Evolutionary conservation across 2,113 vertebrate genomes (phyloP).

Genomic region (Ovis canadensis): DNA sequence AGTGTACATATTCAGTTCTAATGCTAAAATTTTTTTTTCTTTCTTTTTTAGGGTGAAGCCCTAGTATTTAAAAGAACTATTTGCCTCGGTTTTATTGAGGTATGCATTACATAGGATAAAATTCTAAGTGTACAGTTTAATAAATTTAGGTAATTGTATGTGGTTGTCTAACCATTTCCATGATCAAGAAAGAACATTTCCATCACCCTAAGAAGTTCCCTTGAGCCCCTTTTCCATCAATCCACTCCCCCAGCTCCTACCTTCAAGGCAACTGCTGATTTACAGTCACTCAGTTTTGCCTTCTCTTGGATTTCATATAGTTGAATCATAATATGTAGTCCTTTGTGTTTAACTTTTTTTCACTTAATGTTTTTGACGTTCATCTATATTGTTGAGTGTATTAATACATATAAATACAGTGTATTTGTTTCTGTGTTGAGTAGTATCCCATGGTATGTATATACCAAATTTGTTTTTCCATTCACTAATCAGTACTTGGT

Average conservation of each 20-base stretch:
- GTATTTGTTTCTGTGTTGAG: not conserved
- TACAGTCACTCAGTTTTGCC: not conserved
- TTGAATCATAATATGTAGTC: not conserved
- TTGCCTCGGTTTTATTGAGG: not conserved
- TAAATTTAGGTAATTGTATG: not conserved
- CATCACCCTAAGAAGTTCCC: not conserved
- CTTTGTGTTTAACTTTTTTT: not conserved
- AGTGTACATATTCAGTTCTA: not conserved
- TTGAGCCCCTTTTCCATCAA: not conserved
- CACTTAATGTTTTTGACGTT: constrained; percentile 1
- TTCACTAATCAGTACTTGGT: not conserved
- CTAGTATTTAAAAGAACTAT: not conserved
- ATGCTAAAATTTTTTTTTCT: not conserved
- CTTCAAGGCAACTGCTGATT: not conserved
- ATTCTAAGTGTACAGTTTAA: not conserved
- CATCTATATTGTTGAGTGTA: not conserved
- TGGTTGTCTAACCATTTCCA: not conserved
- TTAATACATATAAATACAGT: not conserved
- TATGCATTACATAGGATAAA: not conserved
- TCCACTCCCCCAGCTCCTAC: not conserved
- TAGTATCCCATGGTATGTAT: not conserved
- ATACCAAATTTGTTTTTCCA: not conserved
- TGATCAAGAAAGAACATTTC: not conserved
- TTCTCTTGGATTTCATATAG: not conserved
- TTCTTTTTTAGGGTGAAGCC: not conserved